A percentile compares a stretch with the other conserved stretches of the same genome.
phyloP scores from a whole-genome alignment of 1,140 invertebrate genomes.

The Dinoponera quadriceps region DNA sequence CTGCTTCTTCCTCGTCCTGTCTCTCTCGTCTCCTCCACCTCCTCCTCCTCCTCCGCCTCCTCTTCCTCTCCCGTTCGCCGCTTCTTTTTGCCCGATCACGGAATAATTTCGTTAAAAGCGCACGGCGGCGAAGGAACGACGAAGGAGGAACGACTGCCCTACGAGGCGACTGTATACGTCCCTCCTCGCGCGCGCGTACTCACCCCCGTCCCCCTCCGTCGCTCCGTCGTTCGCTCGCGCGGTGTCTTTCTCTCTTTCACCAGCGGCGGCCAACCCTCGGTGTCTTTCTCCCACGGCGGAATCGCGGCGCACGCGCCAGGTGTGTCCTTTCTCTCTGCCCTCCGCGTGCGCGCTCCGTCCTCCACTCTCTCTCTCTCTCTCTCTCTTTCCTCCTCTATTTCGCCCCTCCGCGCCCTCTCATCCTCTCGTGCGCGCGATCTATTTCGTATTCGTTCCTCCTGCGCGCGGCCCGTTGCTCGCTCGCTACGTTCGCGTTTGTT shows the following conservation, averaged over 20 bases:
- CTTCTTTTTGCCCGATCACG: conserved; percentile 32
- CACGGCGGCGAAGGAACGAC: conserved; percentile 74
- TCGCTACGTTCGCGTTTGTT: conserved; percentile 59
- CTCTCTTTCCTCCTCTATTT: conserved; percentile 34
- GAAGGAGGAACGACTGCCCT: conserved; percentile 78
- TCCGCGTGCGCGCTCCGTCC: conserved; percentile 37
- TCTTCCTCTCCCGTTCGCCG: conserved; percentile 3
- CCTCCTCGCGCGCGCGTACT: conserved; percentile 62
- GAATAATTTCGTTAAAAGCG: conserved; percentile 77
- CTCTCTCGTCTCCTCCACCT: conserved; percentile 9
- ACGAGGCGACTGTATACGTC: conserved; percentile 74
- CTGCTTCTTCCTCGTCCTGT: not conserved
- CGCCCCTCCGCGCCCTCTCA: conserved; percentile 24
- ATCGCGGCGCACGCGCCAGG: conserved; percentile 46
- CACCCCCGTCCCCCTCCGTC: conserved; percentile 16
- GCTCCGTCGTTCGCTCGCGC: conserved; percentile 21
- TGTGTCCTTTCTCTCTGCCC: conserved; percentile 47
- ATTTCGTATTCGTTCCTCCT: conserved; percentile 50
- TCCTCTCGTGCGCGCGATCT: conserved; percentile 35
- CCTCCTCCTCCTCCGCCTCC: not conserved
- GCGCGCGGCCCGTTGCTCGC: conserved; percentile 28
- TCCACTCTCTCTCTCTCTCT: conserved; percentile 18
- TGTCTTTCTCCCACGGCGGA: conserved; percentile 19
- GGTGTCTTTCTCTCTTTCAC: conserved; percentile 57
- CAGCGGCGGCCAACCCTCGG: conserved; percentile 16